phyloP scores from a whole-genome alignment of 2,888 invertebrate genomes.

The Sesia apiformis region DNA sequence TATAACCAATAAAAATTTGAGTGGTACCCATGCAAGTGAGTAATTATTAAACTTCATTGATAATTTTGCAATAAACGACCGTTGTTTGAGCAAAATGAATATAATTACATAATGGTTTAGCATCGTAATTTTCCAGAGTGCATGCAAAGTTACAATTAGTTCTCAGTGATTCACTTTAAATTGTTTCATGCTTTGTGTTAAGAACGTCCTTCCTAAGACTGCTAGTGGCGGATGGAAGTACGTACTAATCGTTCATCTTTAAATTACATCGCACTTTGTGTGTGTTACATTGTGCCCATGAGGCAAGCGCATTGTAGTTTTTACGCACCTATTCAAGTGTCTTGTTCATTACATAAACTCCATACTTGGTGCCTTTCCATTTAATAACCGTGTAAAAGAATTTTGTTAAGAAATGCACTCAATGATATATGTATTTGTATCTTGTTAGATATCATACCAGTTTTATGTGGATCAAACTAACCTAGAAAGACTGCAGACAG shows the following conservation, averaged over 20 bases:
- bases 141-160: not conserved
- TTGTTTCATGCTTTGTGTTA: not conserved
- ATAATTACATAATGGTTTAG: not conserved
- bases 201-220: not conserved
- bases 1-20: too few relatives aligned
- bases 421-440: not conserved
- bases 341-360: slow-evolving; percentile 11
- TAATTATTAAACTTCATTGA: too few relatives aligned
- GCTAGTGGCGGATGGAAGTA: not conserved
- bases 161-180: not conserved
- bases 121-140: not conserved
- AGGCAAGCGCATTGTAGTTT: slow-evolving; percentile 12
- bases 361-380: slow-evolving; percentile 9
- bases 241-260: not conserved
- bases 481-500: not conserved
- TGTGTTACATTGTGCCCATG: slow-evolving; percentile 7
- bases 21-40: too few relatives aligned
- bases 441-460: not conserved
- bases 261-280: not conserved
- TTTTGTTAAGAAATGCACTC: not conserved
- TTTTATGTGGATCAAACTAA: not conserved
- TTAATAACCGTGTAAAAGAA: slow-evolving; percentile 1
- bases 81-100: not conserved
- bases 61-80: too few relatives aligned
- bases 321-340: slow-evolving; percentile 15